A percentile compares a stretch with the other conserved stretches of the same genome.
Conservation (phyloP, 2,888 invertebrate genomes). For the Conops quadrifasciatus region DNA sequence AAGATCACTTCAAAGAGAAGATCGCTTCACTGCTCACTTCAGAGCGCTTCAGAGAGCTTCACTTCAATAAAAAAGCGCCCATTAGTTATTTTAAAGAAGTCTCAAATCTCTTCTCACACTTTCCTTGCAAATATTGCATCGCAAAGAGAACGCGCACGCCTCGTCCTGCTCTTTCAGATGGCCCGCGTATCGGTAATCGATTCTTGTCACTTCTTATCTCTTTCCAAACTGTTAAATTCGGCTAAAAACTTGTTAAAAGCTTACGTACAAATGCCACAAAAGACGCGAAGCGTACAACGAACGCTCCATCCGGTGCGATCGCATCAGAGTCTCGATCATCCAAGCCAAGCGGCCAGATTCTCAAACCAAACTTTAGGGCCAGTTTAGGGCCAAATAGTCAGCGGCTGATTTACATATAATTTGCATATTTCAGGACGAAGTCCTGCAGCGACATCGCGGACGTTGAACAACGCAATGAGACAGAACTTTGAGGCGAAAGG, state of each 20-base stretch:
- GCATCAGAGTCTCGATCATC: constrained; percentile 19
- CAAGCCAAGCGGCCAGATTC: not conserved
- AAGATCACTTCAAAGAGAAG: no score
- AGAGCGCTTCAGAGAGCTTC: no score
- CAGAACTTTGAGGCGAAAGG: not conserved
- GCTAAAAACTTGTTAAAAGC: constrained; percentile 40
- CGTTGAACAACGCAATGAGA: no score
- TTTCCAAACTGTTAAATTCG: constrained; percentile 40
- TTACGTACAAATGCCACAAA: constrained; percentile 36
- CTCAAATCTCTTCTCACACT: not conserved
- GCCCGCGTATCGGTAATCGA: not conserved
- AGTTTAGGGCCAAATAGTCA: constrained; percentile 52
- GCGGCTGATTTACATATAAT: constrained; percentile 62
- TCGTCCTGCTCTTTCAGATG: not conserved
- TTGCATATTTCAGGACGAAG: constrained; percentile 60
- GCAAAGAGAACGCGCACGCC: no score
- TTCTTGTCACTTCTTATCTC: constrained; percentile 34
- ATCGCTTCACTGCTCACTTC: no score
- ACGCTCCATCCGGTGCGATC: constrained; percentile 26
- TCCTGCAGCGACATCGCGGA: not conserved
- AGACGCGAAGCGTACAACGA: constrained; percentile 26
- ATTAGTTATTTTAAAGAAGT: not conserved
- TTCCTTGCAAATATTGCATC: no score
- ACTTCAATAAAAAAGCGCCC: no score
- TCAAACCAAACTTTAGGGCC: not conserved